These are phyloP conservation scores for Dichetophora obliterata DNA, from an alignment of 2,888 invertebrate species.

Conservation along the genomic window DNA sequence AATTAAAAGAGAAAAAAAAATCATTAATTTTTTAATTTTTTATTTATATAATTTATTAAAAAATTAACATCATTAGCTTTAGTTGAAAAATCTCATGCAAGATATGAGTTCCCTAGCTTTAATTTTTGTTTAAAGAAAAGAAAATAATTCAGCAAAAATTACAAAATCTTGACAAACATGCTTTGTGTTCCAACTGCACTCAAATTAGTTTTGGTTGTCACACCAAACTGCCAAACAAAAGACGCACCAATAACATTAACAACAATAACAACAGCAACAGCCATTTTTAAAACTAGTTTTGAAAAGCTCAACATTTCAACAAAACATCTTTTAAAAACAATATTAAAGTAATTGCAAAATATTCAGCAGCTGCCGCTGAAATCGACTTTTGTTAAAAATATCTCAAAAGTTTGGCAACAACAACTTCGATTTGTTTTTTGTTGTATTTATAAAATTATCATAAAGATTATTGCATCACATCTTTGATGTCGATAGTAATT, in stretches of 20 bases:
- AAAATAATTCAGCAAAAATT: not conserved
- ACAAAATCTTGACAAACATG: not conserved
- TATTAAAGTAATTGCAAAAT: not conserved
- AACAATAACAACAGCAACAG: not conserved
- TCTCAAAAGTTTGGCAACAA: not conserved
- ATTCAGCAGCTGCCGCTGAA: not conserved
- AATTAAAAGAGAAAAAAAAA: too few relatives aligned
- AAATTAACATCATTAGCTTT: too few relatives aligned
- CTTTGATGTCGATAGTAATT: too few relatives aligned
- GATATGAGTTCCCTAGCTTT: not conserved
- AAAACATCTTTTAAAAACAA: not conserved
- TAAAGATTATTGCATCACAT: too few relatives aligned
- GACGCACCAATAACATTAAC: not conserved
- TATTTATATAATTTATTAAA: too few relatives aligned
- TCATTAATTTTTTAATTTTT: too few relatives aligned
- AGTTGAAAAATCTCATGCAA: too few relatives aligned
- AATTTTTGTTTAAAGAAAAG: not conserved
- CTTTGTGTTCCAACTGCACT: too few relatives aligned
- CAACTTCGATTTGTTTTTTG: too few relatives aligned
- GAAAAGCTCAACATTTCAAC: not conserved
- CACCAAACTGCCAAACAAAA: not conserved
- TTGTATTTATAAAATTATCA: too few relatives aligned
- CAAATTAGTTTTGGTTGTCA: too few relatives aligned
- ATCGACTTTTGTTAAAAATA: not conserved
- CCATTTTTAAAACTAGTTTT: not conserved